Percentiles rank a stretch among this genome's conserved stretches.
Conservation (phyloP, 2,888 invertebrate species). For the Aphodius granarius region DNA sequence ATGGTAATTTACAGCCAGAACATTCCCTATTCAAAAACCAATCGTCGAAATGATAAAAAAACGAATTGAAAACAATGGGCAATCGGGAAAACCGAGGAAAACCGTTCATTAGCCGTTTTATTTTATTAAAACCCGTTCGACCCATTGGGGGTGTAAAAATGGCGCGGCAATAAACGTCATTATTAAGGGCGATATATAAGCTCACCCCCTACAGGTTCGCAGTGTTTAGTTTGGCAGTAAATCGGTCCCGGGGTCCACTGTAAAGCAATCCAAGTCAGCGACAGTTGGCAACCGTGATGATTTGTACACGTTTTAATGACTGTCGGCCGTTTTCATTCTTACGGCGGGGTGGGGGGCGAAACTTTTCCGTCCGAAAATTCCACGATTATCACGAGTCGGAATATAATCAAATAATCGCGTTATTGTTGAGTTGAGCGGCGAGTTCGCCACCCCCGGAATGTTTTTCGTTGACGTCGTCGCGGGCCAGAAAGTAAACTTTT, state of each 20-base stretch:
- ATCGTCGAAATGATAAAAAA: neutral
- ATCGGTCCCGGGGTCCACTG: constrained; percentile 46
- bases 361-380: neutral
- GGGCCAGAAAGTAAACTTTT: constrained; percentile 9
- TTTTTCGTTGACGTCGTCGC: neutral
- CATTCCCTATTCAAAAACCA: neutral
- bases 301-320: constrained; percentile 52
- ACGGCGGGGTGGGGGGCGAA: too few relatives aligned
- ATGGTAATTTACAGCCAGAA: too few relatives aligned
- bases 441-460: neutral
- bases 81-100: neutral
- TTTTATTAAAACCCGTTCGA: neutral
- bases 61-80: neutral
- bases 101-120: neutral
- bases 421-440: neutral
- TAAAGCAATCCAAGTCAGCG: constrained; percentile 51
- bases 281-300: constrained; percentile 51
- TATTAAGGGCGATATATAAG: constrained; percentile 36
- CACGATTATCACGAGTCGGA: neutral
- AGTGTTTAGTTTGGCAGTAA: constrained; percentile 49
- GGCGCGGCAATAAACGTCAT: constrained; percentile 38
- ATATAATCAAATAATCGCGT: neutral
- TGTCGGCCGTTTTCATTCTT: constrained; percentile 20
- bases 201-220: constrained; percentile 37
- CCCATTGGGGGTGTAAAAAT: neutral